Evolutionary conservation across 2,797 vertebrate genomes (phyloP).

Genomic region (Danio tinwini): DNA sequence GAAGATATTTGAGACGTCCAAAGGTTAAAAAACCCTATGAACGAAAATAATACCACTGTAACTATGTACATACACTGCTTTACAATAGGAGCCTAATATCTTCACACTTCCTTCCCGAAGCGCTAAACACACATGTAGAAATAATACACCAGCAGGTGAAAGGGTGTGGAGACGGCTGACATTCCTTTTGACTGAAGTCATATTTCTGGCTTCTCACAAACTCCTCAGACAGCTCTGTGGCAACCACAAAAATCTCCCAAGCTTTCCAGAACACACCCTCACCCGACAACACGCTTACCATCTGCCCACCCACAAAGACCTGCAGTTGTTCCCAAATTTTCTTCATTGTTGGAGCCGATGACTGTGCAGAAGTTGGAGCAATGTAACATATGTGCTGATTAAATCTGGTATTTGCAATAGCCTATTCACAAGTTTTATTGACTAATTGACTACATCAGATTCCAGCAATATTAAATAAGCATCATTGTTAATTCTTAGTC

Average conservation of each 20-base stretch:
- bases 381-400: background rate
- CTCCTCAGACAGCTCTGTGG: constrained; percentile 53
- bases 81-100: constrained; percentile 48
- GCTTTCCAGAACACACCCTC: constrained; percentile 56
- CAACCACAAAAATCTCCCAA: constrained; percentile 50
- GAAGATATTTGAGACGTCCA: background rate
- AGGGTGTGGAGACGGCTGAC: constrained; percentile 62
- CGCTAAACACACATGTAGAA: constrained; percentile 57
- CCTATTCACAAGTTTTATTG: background rate
- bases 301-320: constrained; percentile 59
- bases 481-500: no score
- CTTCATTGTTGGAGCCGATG: background rate
- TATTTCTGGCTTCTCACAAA: constrained; percentile 51
- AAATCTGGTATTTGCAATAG: background rate
- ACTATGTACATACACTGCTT: background rate
- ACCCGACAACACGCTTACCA: constrained; percentile 42
- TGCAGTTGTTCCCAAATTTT: constrained; percentile 53
- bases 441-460: background rate
- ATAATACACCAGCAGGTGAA: constrained; percentile 63
- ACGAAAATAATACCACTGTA: constrained; percentile 25
- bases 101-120: constrained; percentile 59
- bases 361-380: constrained; percentile 4
- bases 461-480: background rate
- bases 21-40: constrained; percentile 31
- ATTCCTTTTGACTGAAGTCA: constrained; percentile 62